Evolutionary conservation across 2,797 vertebrate genomes (phyloP).

Genomic region (Podarcis lilfordi): DNA sequence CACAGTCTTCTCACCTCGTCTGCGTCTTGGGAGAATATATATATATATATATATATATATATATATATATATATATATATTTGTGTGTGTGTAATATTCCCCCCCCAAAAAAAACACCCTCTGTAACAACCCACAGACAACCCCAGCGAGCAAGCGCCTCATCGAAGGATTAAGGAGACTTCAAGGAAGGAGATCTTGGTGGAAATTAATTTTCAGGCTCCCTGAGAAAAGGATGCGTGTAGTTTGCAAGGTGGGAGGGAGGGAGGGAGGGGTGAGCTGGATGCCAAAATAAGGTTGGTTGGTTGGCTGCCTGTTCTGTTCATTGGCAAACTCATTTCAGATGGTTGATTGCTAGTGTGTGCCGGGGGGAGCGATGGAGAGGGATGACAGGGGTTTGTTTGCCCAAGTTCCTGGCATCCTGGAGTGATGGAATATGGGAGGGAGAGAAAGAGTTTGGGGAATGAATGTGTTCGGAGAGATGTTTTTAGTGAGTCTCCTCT

Average conservation of each 20-base stretch:
- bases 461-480: background rate
- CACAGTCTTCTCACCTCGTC: background rate
- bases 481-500: background rate
- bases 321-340: background rate
- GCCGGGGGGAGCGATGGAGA: rapidly evolving
- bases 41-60: background rate
- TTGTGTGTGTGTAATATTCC: background rate
- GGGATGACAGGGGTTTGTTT: background rate
- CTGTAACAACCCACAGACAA: background rate
- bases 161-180: background rate
- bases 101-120: too few relatives aligned
- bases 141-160: background rate
- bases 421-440: background rate
- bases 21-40: background rate
- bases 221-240: background rate
- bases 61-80: too few relatives aligned
- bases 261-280: background rate
- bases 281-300: background rate
- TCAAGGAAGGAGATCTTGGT: background rate
- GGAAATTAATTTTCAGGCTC: conserved; percentile 29
- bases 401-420: background rate
- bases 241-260: background rate
- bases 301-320: too few relatives aligned
- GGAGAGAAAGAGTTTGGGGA: background rate
- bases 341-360: background rate